Conservation (phyloP, 1,140 invertebrate species). For the Probaryconus sp. region DNA sequence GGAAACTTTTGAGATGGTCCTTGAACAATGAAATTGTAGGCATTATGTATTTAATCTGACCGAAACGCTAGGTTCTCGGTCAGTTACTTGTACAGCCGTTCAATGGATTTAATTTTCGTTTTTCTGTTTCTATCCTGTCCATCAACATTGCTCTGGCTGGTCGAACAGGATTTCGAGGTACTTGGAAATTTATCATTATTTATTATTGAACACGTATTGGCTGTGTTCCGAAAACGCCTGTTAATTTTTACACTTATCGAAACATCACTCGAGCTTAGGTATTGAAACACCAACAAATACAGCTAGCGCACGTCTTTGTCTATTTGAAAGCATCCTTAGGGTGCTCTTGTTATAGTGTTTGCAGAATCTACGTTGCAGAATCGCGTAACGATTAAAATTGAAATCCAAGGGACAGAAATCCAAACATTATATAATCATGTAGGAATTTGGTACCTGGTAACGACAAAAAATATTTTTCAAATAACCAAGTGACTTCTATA, state of each 20-base stretch:
- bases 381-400: too few relatives aligned
- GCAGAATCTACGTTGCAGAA: constrained; percentile 12
- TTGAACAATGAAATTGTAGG: constrained; percentile 80
- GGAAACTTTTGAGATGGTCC: constrained; percentile 99
- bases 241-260: constrained; percentile 54
- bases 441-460: too few relatives aligned
- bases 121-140: constrained; percentile 77
- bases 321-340: constrained; percentile 29
- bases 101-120: constrained; percentile 70
- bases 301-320: constrained; percentile 26
- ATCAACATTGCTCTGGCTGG: constrained; percentile 76
- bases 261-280: constrained; percentile 7
- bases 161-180: constrained; percentile 79
- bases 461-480: too few relatives aligned
- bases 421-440: too few relatives aligned
- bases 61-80: constrained; percentile 55
- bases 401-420: too few relatives aligned
- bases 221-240: constrained; percentile 75
- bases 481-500: too few relatives aligned
- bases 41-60: constrained; percentile 50
- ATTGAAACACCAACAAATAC: constrained; percentile 17
- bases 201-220: constrained; percentile 73
- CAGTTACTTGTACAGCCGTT: constrained; percentile 48
- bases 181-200: constrained; percentile 75
- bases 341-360: constrained; percentile 29